Evolutionary conservation across 1,140 invertebrate species (phyloP), one percentile per base, ranked within the genome.

Genomic region (Eufriesea mexicana): DNA sequence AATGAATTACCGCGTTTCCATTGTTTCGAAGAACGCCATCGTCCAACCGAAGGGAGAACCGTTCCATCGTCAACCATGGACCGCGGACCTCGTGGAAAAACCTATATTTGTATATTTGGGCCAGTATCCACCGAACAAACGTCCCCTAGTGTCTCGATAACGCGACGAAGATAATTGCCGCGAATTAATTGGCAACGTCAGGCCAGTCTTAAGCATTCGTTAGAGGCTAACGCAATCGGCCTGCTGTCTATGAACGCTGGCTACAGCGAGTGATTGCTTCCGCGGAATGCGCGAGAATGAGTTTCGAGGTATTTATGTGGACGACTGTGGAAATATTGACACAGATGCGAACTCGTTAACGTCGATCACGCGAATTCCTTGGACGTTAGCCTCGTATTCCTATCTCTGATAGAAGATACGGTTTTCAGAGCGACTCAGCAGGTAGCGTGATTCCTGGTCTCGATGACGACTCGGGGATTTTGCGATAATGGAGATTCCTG

Each of bases 1-100:
- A 88, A 87, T 81, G 45, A 74, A 87, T 62, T 51, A 73, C 61
- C 47, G 73, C 61, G 74, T 74, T 86, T 74, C 42, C 68, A 86
- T 85, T 47, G 57, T 51, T 83, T 68, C 70, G 42, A 42, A 49
- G 62, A 86, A 83, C 35, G 10, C 49, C 47, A 23, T 45, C 45
- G 28, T 84, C 28, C 42, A 51, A n/a, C 51, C 12, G 28, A 64
- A 45, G 14, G 68, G 70, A 70, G 83, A 59, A 67, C 49, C 7
- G 16, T 55, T 74, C 45, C 25, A 76, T n/a, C n/a, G n/a, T n/a
- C n/a, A n/a, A n/a, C n/a, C n/a, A n/a, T n/a, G n/a, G n/a, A n/a
- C n/a, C n/a, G n/a, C n/a, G n/a, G n/a, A n/a, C n/a, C n/a, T n/a
- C n/a, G n/a, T n/a, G n/a, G n/a, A n/a, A n/a, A n/a, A n/a, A n/a